Base-by-base conservation (phyloP, 1,140 invertebrate species). In the Bombyx mandarina region DNA sequence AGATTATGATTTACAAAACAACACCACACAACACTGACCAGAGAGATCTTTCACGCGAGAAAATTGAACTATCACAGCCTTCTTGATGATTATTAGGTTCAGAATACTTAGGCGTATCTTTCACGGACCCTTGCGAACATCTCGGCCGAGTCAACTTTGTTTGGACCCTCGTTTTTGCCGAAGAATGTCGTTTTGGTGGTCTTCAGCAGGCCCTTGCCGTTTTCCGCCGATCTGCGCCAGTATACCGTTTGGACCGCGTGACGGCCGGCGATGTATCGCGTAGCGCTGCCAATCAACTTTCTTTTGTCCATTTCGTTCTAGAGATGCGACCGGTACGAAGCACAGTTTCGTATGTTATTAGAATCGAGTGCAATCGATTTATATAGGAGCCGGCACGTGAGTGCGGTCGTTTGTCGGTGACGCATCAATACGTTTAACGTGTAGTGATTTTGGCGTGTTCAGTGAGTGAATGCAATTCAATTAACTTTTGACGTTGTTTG, bases 241-340 rank as follows among this genome's bases (percentile, higher is more conserved):
- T 93, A 93, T 1, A 93, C 91, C 0, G 92, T 93, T 65, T 93
- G 92, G 18, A 93, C 89, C 2, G 91, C 92, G 64, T 93, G 91
- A 58, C 91, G 89, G 46, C 92, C 92, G 45, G 91, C 91, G 56
- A 93, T 91, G 71, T 91, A 93, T 46, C 92, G 89, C 5, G 91
- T 91, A 6, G 92, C 90, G 63, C 90, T 89, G 62, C 92, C 89
- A 8, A 92, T 88, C 52, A 91, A 65, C 43, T 82, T 73, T 58
- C 84, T 77, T 60, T 90, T 90, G 64, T 88, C 82, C 83, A 88
- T 87, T 73, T 71, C 51, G 42, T 51, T 51, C 12, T 3, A 26
- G 7, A 8, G 10, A 12, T 48, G 54, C 7, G 10, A 48, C 8
- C 22, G 6, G 54, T 42, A 43, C 26, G 26, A 7, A 48, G 54